Conservation (phyloP, 2,113 vertebrate species). For the Saccopteryx leptura region DNA sequence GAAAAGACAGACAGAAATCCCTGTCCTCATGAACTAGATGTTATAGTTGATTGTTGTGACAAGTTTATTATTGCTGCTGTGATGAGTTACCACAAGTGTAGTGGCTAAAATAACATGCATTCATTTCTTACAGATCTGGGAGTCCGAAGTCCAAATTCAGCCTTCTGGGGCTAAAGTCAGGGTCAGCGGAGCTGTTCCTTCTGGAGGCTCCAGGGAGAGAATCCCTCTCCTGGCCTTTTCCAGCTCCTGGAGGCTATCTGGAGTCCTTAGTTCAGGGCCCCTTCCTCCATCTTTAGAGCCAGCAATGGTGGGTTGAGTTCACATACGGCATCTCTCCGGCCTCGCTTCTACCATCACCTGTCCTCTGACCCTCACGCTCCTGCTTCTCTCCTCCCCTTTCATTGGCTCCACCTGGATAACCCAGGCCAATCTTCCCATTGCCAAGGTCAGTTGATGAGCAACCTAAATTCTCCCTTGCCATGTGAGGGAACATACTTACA, state of each 20-base stretch:
- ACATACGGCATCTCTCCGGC: too few relatives aligned
- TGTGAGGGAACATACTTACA: neutral
- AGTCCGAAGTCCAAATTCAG: neutral
- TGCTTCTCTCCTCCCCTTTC: neutral
- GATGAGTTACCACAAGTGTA: neutral
- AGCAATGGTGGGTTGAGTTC: neutral
- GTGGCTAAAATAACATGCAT: neutral
- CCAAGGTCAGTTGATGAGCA: neutral
- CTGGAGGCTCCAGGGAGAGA: neutral
- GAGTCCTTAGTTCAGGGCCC: neutral
- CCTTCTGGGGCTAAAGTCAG: neutral
- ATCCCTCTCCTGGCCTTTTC: neutral
- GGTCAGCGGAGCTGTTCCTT: neutral
- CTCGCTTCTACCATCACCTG: neutral
- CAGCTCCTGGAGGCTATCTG: neutral
- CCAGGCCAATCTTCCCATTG: neutral
- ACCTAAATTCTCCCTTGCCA: neutral
- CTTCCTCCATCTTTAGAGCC: neutral
- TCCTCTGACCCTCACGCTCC: too few relatives aligned
- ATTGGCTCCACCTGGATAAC: neutral
- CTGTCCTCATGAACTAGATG: rapidly evolving
- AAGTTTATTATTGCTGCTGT: too few relatives aligned
- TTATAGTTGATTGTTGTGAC: too few relatives aligned
- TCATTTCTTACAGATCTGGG: neutral
- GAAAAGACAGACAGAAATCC: neutral